Conservation (phyloP, 1,140 invertebrate species). For the Brachionus paranguensis region DNA sequence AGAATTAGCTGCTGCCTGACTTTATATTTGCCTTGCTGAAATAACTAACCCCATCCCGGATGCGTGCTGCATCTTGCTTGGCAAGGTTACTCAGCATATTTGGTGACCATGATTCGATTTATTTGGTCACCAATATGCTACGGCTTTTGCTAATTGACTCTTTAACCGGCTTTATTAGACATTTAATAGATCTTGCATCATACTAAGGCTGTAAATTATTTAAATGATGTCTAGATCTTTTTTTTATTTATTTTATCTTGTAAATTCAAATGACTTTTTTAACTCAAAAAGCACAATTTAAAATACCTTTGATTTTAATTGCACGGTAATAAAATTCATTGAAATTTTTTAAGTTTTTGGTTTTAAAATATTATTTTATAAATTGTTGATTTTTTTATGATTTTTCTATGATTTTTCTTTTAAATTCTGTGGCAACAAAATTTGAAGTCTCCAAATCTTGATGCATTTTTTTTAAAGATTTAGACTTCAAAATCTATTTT, state of each 20-base stretch:
- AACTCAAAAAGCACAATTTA: not conserved
- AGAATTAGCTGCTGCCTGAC: not conserved
- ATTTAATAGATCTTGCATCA: not conserved
- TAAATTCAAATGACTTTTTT: not conserved
- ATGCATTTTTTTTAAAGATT: not conserved
- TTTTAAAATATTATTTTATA: not conserved
- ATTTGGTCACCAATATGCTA: not conserved
- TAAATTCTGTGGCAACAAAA: not conserved
- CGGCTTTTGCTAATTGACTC: not conserved
- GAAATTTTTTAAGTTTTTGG: not conserved
- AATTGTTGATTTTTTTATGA: not conserved
- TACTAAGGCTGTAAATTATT: too few species aligned
- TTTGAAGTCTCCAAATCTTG: not conserved
- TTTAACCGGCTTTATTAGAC: not conserved
- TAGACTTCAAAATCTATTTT: not conserved
- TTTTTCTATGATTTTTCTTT: not conserved
- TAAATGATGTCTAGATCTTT: too few species aligned
- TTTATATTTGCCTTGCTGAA: not conserved
- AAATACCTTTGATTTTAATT: not conserved
- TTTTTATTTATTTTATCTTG: too few species aligned
- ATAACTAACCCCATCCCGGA: not conserved
- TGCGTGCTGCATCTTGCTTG: not conserved
- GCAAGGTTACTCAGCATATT: not conserved
- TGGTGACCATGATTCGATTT: not conserved
- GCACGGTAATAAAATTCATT: not conserved